These are phyloP conservation scores for Morphnarchus princeps DNA, from an alignment of 2,113 vertebrate genomes.

Conservation along the genomic window DNA sequence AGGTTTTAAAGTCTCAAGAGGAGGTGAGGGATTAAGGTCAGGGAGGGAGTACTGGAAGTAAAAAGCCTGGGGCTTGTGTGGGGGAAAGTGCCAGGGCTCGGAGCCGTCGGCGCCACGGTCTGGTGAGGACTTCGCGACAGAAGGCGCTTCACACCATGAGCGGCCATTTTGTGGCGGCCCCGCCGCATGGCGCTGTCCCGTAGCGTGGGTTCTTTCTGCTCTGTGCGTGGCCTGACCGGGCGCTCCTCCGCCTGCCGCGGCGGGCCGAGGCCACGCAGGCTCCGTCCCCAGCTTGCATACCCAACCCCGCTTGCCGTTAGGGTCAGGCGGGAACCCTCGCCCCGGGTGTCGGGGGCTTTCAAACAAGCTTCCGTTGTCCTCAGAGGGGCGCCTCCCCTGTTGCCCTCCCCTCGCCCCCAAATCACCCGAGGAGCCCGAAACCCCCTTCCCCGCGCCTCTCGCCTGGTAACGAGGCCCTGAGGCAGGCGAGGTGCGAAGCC, in stretches of 20 bases:
- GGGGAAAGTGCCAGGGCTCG: accelerated
- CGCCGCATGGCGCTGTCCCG: accelerated
- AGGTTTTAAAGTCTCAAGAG: neutral
- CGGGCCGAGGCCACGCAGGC: neutral
- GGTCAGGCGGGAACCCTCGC: accelerated
- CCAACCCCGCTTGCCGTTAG: accelerated
- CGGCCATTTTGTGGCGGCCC: neutral
- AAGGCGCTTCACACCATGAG: neutral
- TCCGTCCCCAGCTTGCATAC: accelerated
- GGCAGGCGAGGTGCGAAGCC: neutral
- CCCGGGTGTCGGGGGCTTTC: neutral
- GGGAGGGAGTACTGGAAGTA: accelerated
- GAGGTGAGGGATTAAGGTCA: accelerated
- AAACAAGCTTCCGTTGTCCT: accelerated
- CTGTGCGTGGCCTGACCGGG: neutral
- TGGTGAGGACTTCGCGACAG: accelerated
- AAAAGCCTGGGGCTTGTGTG: accelerated
- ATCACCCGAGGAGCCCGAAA: accelerated
- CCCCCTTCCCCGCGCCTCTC: neutral
- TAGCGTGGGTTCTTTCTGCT: accelerated
- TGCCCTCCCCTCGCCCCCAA: accelerated
- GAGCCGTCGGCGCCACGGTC: neutral
- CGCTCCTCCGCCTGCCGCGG: accelerated
- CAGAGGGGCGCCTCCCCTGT: neutral
- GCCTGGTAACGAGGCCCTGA: accelerated